Base-by-base conservation (phyloP, 2,113 vertebrate genomes). In the Eptesicus fuscus region DNA sequence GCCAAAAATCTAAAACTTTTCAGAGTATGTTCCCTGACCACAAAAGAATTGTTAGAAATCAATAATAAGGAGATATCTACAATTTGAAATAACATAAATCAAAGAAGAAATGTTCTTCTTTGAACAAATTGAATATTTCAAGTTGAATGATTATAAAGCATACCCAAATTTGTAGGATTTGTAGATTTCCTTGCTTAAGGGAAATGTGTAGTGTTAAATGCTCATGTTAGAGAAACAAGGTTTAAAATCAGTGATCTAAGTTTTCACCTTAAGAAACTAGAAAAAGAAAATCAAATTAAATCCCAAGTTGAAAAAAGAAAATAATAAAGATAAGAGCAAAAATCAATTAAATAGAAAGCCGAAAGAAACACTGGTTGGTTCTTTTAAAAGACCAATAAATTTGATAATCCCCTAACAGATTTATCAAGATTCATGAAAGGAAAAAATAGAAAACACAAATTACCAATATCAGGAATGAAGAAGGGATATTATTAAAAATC, bases 341-440 rank as follows among this genome's bases (percentile, higher is more conserved):
- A 67, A 67, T 49, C 40, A 61, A n/a, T 69, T 74, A 65, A 74
- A 44, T 35, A 67, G 44, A 89, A 56, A 83, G 71, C 23, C 30
- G 5, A 63, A 61, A 59, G n/a, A 84, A 65, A 30, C 49, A 79
- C 11, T 37, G 35, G 13, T 47, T 95, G 32, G 44, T 87, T 82
- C 56, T 47, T 83, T 76, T 69, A 51, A 53, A 95, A 61, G 73
- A 56, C 49, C 28, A 89, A 65, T 73, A 93, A 85, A 85, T 65
- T 44, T 90, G 86, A 47, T 71, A 77, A 78, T 9, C n/a, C 32
- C 17, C 30, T 84, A 78, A 63, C 35, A 69, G 35, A 22, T 88
- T 80, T 93, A 88, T 73, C 42, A 89, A 83, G 84, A 89, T 84
- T 51, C n/a, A 85, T 42, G 17, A 71, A 53, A 79, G 35, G 80